Evolutionary conservation across 2,888 invertebrate genomes (phyloP).

Genomic region (Diadromus collaris): DNA sequence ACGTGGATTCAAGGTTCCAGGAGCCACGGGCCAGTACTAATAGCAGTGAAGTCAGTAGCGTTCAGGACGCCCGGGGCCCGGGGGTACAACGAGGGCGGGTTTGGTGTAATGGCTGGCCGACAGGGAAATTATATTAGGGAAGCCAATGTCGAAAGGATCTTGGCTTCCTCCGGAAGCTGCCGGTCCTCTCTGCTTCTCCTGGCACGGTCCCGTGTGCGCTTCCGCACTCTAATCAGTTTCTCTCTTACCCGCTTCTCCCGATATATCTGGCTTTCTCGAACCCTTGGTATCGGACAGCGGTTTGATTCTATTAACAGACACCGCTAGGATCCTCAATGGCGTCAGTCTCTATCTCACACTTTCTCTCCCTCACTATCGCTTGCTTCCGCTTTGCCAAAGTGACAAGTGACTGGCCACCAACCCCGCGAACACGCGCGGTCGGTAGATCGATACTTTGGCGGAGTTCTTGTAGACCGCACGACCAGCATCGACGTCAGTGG

Average conservation of each 20-base stretch:
- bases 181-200: slow-evolving; percentile 19
- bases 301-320: slow-evolving; percentile 73
- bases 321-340: slow-evolving; percentile 57
- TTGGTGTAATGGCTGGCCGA: slow-evolving; percentile 72
- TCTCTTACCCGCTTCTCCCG: slow-evolving; percentile 9
- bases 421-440: slow-evolving; percentile 18
- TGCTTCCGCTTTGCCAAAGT: slow-evolving; percentile 41
- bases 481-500: slow-evolving; percentile 24
- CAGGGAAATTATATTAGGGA: slow-evolving; percentile 74
- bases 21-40: slow-evolving; percentile 4
- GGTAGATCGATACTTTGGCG: slow-evolving; percentile 55
- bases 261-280: slow-evolving; percentile 40
- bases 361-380: slow-evolving; percentile 14
- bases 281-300: slow-evolving; percentile 46
- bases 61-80: slow-evolving; percentile 36
- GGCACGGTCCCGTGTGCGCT: slow-evolving; percentile 28
- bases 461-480: slow-evolving; percentile 42
- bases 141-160: slow-evolving; percentile 72
- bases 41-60: slow-evolving; percentile 21
- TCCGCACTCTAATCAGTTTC: slow-evolving; percentile 33
- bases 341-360: slow-evolving; percentile 22
- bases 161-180: slow-evolving; percentile 59
- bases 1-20: not conserved
- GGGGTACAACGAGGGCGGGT: no score
- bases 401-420: slow-evolving; percentile 50